Base-by-base conservation (phyloP, 2,797 vertebrate genomes). In the Myotis daubentonii region DNA sequence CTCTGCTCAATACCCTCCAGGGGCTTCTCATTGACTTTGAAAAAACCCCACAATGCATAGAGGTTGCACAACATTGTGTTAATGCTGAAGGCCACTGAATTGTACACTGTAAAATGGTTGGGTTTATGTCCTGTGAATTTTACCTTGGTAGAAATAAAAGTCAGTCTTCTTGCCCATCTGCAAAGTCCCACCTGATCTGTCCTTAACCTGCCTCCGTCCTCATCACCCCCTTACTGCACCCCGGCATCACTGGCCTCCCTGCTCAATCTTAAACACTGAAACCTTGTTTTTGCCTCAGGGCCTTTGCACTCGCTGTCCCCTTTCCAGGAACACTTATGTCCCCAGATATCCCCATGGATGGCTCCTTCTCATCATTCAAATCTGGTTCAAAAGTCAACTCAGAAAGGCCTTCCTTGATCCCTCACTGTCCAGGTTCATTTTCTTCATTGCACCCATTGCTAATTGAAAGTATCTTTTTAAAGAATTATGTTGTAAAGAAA, bases 111-210 rank as follows among this genome's bases (percentile, higher is more conserved):
- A 20, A 68, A 65, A 53, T 0, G 25, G 16, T 25, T 74, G 12
- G 7, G 55, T 47, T 66, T 9, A 44, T 3, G 8, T 11, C 57
- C 38, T 9, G 25, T 66, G 85, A 30, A 30, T 38, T 79, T 65
- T 13, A 87, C 74, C 41, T 53, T 66, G 13, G 72, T 47, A 47
- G 53, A 68, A 90, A 86, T 28, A 71, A 66, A 72, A 17, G n/a
- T 20, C 75, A 36, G 2, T 19, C n/a, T 57, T 79, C 66, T 74
- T 13, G 47, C 23, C 16, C 20, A n/a, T 25, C 55, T 62, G 55
- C 15, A n/a, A 62, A 57, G 62, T 25, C 62, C 68, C 20, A 6
- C n/a, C 11, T 3, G 0, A 2, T 36, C 66, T 70, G 36, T 51
- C 25, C 41, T 76, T 53, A 8, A 17, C 38, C 25, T 38, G 9